phyloP scores from a whole-genome alignment of 2,113 vertebrate genomes.

The Corapipo altera region DNA sequence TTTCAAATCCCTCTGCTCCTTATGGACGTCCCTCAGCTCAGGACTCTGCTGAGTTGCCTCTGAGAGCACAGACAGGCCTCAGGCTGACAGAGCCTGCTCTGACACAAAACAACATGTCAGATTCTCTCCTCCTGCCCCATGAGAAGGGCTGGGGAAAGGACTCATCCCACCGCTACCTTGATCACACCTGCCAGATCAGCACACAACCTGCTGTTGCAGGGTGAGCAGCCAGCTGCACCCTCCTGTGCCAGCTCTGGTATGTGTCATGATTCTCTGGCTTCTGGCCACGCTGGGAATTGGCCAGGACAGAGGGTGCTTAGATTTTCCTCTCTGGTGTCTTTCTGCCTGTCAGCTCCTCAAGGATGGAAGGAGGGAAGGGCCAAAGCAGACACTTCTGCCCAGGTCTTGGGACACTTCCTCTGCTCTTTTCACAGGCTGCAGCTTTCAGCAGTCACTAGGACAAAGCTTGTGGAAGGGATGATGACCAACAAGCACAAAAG shows the following conservation, averaged over 20 bases:
- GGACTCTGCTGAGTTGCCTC: not conserved
- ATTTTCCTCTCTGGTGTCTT: not conserved
- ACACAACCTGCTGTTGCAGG: not conserved
- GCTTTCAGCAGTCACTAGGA: not conserved
- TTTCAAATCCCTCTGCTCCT: not conserved
- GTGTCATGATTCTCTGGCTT: not conserved
- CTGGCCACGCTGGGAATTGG: not conserved
- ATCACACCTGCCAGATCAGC: not conserved
- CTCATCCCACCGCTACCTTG: not conserved
- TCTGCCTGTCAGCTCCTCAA: not conserved
- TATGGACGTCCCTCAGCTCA: not conserved
- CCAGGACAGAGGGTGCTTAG: not conserved
- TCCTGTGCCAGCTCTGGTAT: not conserved
- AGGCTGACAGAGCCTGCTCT: not conserved
- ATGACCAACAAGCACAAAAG: not conserved
- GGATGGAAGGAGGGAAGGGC: not conserved
- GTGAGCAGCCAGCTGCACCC: not conserved
- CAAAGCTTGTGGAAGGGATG: not conserved
- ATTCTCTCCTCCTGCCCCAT: not conserved
- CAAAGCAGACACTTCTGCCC: not conserved
- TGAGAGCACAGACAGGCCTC: not conserved
- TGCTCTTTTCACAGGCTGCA: not conserved
- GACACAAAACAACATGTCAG: accelerated
- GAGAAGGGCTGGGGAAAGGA: not conserved
- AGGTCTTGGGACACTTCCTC: not conserved